A percentile compares a stretch with the other conserved stretches of the same genome.
These are phyloP conservation scores for Callyntrura guangdongensis DNA, from an alignment of 2,888 invertebrate species.

Conservation along the genomic window DNA sequence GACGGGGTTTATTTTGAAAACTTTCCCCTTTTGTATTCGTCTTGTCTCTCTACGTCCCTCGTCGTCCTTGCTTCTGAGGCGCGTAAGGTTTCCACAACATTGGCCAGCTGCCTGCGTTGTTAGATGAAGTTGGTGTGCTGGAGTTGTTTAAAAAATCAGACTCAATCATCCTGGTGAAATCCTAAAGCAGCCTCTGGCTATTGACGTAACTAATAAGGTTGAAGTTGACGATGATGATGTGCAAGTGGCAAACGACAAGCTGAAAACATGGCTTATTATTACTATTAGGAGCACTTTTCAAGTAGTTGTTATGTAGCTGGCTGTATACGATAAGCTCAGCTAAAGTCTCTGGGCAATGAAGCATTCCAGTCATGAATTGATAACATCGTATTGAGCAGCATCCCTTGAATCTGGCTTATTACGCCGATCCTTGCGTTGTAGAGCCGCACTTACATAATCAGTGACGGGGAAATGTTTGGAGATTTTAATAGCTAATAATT, in stretches of 20 bases:
- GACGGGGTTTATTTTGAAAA: constrained; percentile 37
- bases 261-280: constrained; percentile 58
- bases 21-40: constrained; percentile 9
- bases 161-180: constrained; percentile 7
- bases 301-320: not conserved
- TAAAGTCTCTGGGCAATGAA: constrained; percentile 21
- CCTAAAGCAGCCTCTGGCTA: constrained; percentile 53
- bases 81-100: constrained; percentile 44
- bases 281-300: not conserved
- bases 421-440: not conserved
- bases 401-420: constrained; percentile 12
- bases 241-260: constrained; percentile 55
- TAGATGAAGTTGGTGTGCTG: not conserved
- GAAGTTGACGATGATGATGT: constrained; percentile 5
- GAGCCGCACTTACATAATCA: constrained; percentile 9
- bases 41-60: not conserved
- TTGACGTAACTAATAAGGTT: constrained; percentile 60
- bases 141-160: not conserved
- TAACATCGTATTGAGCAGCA: not conserved
- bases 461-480: constrained; percentile 47
- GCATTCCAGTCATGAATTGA: constrained; percentile 35
- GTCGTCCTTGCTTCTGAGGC: not conserved
- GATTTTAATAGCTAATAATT: constrained; percentile 56
- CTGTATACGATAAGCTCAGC: not conserved
- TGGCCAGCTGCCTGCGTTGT: constrained; percentile 14